Evolutionary conservation across 92 coral and sea anemone species (phyloP), one percentile per base, ranked within the genome.

Genomic region (Chrysogorgia sp.): DNA sequence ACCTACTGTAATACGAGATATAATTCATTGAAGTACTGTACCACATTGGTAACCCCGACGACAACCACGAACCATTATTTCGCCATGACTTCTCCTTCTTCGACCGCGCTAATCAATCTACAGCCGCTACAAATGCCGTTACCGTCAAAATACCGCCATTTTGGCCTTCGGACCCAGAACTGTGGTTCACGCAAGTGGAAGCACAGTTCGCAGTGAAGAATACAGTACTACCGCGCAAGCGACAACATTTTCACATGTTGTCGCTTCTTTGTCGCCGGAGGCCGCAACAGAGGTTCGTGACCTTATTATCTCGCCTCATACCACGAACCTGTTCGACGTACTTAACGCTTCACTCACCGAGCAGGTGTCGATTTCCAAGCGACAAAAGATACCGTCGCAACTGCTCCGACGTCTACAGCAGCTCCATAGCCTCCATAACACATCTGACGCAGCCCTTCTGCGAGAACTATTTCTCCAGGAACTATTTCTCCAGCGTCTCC

Each of bases 141-240:
- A 19, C 32, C 4, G 67, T 68, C 30, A 68, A 68, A 43, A 68
- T 68, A 19, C 74, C 74, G 43, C 74, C 74, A 34, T 66, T 66
- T 32, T 66, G 74, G 74, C 74, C 74, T 20, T 34, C 74, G 10
- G 78, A 71, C 25, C 78, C 78, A 21, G 7, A 47, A 32, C 31
- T 71, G 19, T 71, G 78, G 78, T 71, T 71, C 48, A 62, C 62
- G 3, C 78, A 71, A 22, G 78, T 71, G 1, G 78, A 71, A 58
- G 80, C 80, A 1, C 67, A 74, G 30, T 74, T 74, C 48, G 29
- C 67, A 0, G 48, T 41, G 9, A 34, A 41, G 2, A 10, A 40
- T 2, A 74, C 53, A 10, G 26, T 2, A 74, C 53, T 7, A 32
- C 45, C 15, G 3, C 74, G 9, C 60, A 67, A 67, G 60, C 5